A percentile compares a stretch with the other conserved stretches of the same genome.
Conservation (phyloP, 2,113 vertebrate genomes). For the Ivindomyrus marchei region DNA sequence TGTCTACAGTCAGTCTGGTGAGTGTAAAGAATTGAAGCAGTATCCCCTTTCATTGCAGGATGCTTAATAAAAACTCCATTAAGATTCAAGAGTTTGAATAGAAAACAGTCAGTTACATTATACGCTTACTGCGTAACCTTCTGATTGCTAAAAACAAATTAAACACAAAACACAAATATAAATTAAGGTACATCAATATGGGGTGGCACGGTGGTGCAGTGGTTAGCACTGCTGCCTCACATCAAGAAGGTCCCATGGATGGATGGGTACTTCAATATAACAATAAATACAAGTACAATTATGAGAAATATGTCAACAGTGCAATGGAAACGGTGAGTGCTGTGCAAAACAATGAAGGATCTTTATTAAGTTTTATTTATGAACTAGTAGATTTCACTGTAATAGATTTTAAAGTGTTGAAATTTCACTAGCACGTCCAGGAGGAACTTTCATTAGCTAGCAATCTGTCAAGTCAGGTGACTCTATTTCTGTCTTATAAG, state of each 20-base stretch:
- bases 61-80: not conserved
- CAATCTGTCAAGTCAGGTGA: not conserved
- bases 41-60: not conserved
- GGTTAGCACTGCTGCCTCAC: too few relatives aligned
- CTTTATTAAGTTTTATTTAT: not conserved
- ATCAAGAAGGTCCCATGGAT: too few relatives aligned
- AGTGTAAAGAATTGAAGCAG: not conserved
- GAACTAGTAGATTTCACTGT: not conserved
- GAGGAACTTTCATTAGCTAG: not conserved
- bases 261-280: not conserved
- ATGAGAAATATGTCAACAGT: not conserved
- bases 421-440: not conserved
- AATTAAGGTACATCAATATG: not conserved
- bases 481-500: not conserved
- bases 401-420: not conserved
- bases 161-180: not conserved
- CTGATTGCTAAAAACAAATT: not conserved
- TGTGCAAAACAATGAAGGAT: not conserved
- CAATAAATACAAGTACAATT: not conserved
- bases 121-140: not conserved
- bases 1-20: constrained; percentile 50
- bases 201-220: too few relatives aligned
- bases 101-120: not conserved
- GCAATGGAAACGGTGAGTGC: not conserved
- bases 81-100: not conserved